Conservation (phyloP, 1,140 invertebrate genomes). For the Trissolcus basalis region DNA sequence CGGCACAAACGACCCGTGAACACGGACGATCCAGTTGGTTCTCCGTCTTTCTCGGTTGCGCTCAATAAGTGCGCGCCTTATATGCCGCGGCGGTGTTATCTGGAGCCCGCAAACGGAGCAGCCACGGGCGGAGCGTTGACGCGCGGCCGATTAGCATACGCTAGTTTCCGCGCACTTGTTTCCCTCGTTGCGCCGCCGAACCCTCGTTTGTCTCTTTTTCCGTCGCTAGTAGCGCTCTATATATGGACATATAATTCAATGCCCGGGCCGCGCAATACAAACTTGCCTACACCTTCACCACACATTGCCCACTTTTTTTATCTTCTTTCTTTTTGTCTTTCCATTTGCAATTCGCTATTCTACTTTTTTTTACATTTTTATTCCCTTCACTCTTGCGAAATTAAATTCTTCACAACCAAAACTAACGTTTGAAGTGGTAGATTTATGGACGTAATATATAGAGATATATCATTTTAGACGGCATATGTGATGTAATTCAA, state of each 20-base stretch:
- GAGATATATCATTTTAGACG: too few relatives aligned
- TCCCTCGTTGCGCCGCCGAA: slow-evolving; percentile 38
- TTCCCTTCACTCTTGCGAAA: too few relatives aligned
- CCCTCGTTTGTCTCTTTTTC: slow-evolving; percentile 53
- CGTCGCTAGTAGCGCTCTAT: slow-evolving; percentile 42
- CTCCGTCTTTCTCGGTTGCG: slow-evolving; percentile 21
- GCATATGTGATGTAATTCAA: too few relatives aligned
- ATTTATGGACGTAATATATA: too few relatives aligned
- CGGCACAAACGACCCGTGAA: slow-evolving; percentile 44
- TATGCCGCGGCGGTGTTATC: slow-evolving; percentile 44
- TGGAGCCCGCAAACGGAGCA: slow-evolving; percentile 47
- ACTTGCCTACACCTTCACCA: slow-evolving; percentile 43
- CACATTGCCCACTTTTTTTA: slow-evolving; percentile 15
- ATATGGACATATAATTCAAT: slow-evolving; percentile 58
- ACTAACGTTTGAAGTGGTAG: too few relatives aligned
- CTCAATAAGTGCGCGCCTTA: slow-evolving; percentile 52
- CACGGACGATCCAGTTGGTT: slow-evolving; percentile 22
- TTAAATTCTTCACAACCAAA: too few relatives aligned
- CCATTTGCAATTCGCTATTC: too few relatives aligned
- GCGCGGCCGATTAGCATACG: slow-evolving; percentile 58
- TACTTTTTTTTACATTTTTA: too few relatives aligned
- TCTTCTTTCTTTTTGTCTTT: too few relatives aligned
- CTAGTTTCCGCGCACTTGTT: slow-evolving; percentile 55
- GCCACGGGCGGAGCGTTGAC: slow-evolving; percentile 47
- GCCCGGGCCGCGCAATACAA: slow-evolving; percentile 27